Evolutionary conservation across 2,888 invertebrate genomes (phyloP).

Genomic region (Polylopha cassiicola): DNA sequence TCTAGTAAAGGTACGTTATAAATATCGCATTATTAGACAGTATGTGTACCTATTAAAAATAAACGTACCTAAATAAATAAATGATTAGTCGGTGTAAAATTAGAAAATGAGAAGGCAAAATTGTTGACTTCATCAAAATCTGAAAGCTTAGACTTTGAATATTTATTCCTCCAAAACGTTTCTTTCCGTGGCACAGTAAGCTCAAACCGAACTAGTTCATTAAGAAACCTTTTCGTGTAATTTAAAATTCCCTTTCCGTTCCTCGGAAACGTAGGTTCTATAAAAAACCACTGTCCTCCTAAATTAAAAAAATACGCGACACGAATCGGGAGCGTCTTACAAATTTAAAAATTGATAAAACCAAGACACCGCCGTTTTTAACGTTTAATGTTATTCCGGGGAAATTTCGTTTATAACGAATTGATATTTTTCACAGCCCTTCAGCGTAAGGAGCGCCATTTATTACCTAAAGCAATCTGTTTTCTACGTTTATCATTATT

Average conservation of each 20-base stretch:
- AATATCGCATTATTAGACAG: too few species aligned
- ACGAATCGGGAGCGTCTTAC: conserved; percentile 13
- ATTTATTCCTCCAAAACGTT: too few species aligned
- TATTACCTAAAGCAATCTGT: conserved; percentile 64
- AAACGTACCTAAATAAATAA: too few species aligned
- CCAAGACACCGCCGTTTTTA: conserved; percentile 31
- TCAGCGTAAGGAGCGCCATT: conserved; percentile 52
- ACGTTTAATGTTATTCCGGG: conserved; percentile 46
- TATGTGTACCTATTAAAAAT: too few species aligned
- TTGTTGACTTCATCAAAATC: too few species aligned
- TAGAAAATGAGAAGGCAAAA: too few species aligned
- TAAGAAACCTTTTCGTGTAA: too few species aligned
- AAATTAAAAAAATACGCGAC: conserved; percentile 20
- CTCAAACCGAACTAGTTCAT: too few species aligned
- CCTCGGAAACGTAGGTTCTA: conserved; percentile 11
- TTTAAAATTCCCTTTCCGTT: conserved; percentile 20
- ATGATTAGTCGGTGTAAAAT: too few species aligned
- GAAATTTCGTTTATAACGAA: conserved; percentile 52
- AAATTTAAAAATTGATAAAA: conserved; percentile 21
- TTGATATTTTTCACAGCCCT: conserved; percentile 66
- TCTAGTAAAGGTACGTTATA: too few species aligned
- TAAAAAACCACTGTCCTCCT: conserved; percentile 18
- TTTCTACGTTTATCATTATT: conserved; percentile 62
- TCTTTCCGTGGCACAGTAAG: too few species aligned
- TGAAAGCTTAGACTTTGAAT: too few species aligned